Conservation (phyloP, 1,140 invertebrate genomes). For the Lordiphosa clarofinis region DNA sequence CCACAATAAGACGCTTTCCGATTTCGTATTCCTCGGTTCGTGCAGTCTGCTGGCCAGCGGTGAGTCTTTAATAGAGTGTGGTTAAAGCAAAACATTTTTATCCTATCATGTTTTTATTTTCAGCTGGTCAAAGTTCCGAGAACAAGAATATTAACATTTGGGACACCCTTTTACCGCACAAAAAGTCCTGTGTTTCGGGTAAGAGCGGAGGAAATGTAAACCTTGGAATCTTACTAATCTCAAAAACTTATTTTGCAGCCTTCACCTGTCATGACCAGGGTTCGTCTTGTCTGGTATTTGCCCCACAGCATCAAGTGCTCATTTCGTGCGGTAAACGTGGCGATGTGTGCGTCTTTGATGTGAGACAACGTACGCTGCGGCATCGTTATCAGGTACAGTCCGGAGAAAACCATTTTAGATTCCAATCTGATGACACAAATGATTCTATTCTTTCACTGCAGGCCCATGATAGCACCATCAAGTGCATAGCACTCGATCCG, state of each 20-base stretch:
- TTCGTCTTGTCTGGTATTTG: constrained; percentile 92
- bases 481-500: constrained; percentile 96
- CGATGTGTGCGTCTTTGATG: constrained; percentile 96
- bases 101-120: constrained; percentile 20
- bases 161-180: constrained; percentile 98
- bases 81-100: too few species aligned
- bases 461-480: constrained; percentile 95
- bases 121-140: constrained; percentile 96
- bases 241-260: constrained; percentile 79
- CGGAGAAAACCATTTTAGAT: not conserved
- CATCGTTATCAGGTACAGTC: constrained; percentile 86
- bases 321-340: constrained; percentile 98
- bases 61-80: constrained; percentile 46
- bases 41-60: constrained; percentile 97
- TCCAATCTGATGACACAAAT: not conserved
- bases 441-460: constrained; percentile 52
- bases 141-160: constrained; percentile 98
- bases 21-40: constrained; percentile 98
- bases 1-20: constrained; percentile 97
- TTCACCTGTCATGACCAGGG: constrained; percentile 97
- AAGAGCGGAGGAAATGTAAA: constrained; percentile 42
- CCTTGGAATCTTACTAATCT: not conserved
- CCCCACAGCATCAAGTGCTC: constrained; percentile 93
- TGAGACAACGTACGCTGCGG: constrained; percentile 91
- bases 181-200: constrained; percentile 95